phyloP scores from a whole-genome alignment of 53 echinoderm and acorn worm genomes.

The Temnopleurus reevesii region DNA sequence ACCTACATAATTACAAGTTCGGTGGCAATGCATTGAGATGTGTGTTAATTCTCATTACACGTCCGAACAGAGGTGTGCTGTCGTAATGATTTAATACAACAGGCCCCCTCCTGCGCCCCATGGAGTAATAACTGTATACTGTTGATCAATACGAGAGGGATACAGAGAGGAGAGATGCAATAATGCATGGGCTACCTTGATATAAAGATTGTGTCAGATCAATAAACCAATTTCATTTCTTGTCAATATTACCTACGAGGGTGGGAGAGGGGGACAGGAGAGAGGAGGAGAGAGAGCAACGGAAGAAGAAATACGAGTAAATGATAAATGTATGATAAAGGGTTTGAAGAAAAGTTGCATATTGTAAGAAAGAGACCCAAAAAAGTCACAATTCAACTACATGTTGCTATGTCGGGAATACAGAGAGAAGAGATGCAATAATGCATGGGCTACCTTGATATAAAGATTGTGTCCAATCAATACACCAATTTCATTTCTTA shows the following conservation, averaged over 20 bases:
- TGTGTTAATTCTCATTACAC: too few relatives aligned
- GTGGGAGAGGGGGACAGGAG: neutral
- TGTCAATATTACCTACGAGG: conserved; percentile 16
- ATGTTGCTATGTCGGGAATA: too few relatives aligned
- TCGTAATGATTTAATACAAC: too few relatives aligned
- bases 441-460: conserved; percentile 41
- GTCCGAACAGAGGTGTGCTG: too few relatives aligned
- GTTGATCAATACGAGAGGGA: conserved; percentile 21
- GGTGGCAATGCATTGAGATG: too few relatives aligned
- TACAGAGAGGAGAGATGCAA: neutral
- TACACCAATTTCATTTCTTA: conserved; percentile 54
- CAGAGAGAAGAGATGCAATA: conserved; percentile 10
- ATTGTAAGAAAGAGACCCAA: too few relatives aligned
- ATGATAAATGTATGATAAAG: neutral
- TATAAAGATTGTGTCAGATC: conserved; percentile 34
- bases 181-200: conserved; percentile 36
- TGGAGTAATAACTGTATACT: conserved; percentile 36
- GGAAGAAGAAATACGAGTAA: neutral
- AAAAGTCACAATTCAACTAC: too few relatives aligned
- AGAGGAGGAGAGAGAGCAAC: neutral
- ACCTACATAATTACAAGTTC: too few relatives aligned
- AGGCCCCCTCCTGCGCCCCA: conserved; percentile 37
- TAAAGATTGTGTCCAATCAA: conserved; percentile 43
- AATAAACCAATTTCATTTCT: conserved; percentile 56
- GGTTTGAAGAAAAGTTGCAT: too few relatives aligned